Percentiles rank a stretch among this genome's conserved stretches.
phyloP scores from a whole-genome alignment of 2,113 vertebrate genomes.

The Gallinago jamesoni region DNA sequence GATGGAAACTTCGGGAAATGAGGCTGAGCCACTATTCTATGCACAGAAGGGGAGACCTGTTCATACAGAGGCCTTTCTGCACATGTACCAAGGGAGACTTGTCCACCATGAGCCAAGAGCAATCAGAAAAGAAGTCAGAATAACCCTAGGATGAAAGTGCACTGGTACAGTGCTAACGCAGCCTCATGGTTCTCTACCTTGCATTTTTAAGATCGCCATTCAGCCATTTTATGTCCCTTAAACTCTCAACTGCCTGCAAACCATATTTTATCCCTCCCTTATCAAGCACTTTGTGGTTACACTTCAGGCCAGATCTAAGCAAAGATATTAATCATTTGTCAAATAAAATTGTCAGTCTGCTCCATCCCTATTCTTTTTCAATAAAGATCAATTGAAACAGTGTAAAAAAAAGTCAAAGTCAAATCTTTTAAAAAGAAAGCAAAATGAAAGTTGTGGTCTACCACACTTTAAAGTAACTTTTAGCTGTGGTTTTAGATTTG shows the following conservation, averaged over 20 bases:
- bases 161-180: not conserved
- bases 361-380: constrained; percentile 48
- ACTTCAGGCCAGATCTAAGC: constrained; percentile 61
- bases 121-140: not conserved
- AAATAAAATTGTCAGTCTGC: constrained; percentile 61
- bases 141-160: not conserved
- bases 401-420: constrained; percentile 45
- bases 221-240: constrained; percentile 29
- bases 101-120: not conserved
- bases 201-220: constrained; percentile 9
- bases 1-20: not conserved
- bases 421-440: constrained; percentile 37
- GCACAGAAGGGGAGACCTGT: not conserved
- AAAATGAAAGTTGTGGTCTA: constrained; percentile 49
- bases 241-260: constrained; percentile 48
- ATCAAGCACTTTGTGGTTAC: constrained; percentile 62
- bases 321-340: constrained; percentile 58
- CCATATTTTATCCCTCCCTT: constrained; percentile 56
- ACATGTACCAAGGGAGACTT: not conserved
- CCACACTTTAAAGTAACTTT: constrained; percentile 39
- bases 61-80: not conserved
- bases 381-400: constrained; percentile 63
- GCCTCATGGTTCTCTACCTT: not conserved
- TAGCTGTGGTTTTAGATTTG: constrained; percentile 49
- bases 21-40: not conserved